Base-by-base conservation (phyloP, 1,140 invertebrate species). In the Caenorhabditis inopinata region DNA sequence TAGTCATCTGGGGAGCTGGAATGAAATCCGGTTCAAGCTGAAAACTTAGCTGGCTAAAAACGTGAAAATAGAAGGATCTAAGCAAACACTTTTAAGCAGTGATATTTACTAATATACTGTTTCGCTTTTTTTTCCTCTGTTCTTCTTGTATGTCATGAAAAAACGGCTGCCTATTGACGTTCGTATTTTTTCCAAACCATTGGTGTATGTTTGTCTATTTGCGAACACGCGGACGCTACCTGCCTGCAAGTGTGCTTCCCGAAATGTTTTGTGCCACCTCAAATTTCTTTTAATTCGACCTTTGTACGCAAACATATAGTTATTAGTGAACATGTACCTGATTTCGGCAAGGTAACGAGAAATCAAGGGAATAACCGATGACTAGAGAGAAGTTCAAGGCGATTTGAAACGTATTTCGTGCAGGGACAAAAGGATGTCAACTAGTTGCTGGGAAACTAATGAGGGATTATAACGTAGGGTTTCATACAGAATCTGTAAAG, bases 251-350 rank as follows among this genome's bases (percentile, higher is more conserved):
- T 68, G 58, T 68, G 18, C n/a, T 42, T 27, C 16, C 32, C 58
- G 11, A 21, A 42, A 38, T 68, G 58, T 68, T 68, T 68, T 68
- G 58, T 68, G 58, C 58, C 58, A 38, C n/a, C n/a, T 68, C 25
- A 29, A 32, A 29, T 32, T 42, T 68, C 38, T 32, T 68, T 68
- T 68, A 32, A 68, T 68, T 68, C 58, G 58, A 29, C 35, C 32
- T 38, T 68, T 21, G 58, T 38, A 16, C 58, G 38, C 58, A 68
- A 68, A 68, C 58, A 68, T 68, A 68, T 68, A 68, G 58, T 68
- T 68, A 68, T 68, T 32, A 32, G 6, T 21, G 58, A 38, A 68
- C 58, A 68, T 32, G 58, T 23, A 68, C 58, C n/a, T 27, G 25
- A 68, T 11, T 42, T 32, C 0, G 27, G 32, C 25, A 7, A 14